phyloP scores from a whole-genome alignment of 2,113 vertebrate genomes.

The Agapornis roseicollis region DNA sequence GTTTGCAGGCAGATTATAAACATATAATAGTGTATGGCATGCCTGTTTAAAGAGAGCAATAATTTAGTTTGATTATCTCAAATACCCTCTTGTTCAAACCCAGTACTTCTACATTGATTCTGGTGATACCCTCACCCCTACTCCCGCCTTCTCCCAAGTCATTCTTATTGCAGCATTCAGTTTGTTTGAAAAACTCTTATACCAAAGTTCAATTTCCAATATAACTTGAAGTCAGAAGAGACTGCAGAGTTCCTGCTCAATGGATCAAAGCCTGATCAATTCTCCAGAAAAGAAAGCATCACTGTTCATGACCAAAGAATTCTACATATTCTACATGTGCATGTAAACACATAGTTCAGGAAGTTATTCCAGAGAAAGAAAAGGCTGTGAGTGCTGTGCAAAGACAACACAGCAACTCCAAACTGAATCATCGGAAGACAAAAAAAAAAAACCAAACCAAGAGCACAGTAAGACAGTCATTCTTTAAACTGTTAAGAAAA shows the following conservation, averaged over 20 bases:
- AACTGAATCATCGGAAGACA: background rate
- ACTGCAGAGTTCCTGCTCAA: background rate
- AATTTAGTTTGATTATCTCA: background rate
- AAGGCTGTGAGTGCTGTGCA: background rate
- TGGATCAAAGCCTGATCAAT: background rate
- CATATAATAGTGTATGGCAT: conserved; percentile 93
- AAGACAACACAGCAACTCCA: background rate
- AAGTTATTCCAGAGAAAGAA: background rate
- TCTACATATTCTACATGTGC: background rate
- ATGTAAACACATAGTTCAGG: background rate
- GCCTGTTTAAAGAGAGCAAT: conserved; percentile 72
- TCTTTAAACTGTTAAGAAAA: background rate
- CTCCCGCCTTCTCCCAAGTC: rapidly evolving
- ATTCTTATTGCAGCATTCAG: background rate
- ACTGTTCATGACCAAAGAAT: background rate
- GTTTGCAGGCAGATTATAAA: conserved; percentile 93
- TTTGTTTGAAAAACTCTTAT: background rate
- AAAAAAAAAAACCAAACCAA: rapidly evolving
- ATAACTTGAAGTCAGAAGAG: background rate
- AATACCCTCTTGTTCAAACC: background rate
- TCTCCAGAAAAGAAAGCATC: background rate
- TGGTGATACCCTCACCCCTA: background rate
- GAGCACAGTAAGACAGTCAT: background rate
- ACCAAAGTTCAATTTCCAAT: background rate
- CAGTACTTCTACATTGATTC: background rate